A percentile compares a stretch with the other conserved stretches of the same genome.
Evolutionary conservation across 2,797 vertebrate species (phyloP).

Genomic region (Rallus crepitans): DNA sequence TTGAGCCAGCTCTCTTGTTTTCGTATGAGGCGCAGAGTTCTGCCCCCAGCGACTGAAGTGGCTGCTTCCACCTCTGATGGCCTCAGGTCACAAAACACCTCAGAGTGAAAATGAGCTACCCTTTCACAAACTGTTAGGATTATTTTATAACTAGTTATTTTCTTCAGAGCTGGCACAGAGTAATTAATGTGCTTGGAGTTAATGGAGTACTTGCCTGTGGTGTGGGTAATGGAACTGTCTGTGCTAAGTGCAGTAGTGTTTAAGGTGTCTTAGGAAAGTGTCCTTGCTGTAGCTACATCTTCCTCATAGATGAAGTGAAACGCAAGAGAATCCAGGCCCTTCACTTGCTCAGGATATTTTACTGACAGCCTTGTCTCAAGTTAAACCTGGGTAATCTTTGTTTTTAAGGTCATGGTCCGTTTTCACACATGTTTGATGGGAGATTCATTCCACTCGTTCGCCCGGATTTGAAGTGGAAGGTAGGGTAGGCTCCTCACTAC

Average conservation of each 20-base stretch:
- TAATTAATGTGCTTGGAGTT: not conserved
- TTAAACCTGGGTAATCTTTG: slow-evolving; percentile 35
- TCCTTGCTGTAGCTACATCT: not conserved
- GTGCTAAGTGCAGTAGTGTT: not conserved
- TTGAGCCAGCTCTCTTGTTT: not conserved
- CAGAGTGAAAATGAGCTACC: not conserved
- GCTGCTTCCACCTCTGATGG: not conserved
- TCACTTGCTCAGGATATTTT: not conserved
- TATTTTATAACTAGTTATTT: not conserved
- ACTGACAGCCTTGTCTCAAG: not conserved
- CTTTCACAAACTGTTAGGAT: not conserved
- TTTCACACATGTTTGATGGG: slow-evolving; percentile 96
- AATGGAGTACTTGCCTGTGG: not conserved
- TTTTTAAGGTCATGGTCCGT: slow-evolving; percentile 93
- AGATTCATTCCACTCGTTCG: slow-evolving; percentile 90
- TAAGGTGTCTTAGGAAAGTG: not conserved
- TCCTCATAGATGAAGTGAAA: not conserved
- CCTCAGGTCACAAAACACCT: not conserved
- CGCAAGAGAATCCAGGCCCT: not conserved
- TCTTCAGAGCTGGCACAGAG: not conserved
- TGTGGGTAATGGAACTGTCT: not conserved
- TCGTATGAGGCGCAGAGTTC: not conserved
- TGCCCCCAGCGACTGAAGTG: not conserved
- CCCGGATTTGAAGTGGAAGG: slow-evolving; percentile 86
- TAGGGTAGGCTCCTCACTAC: slow-evolving; percentile 80